A percentile compares a stretch with the other conserved stretches of the same genome.
Conservation (phyloP, 30 jellyfish, hydroid and myxozoan genomes). For the Haliclystus octoradiatus region DNA sequence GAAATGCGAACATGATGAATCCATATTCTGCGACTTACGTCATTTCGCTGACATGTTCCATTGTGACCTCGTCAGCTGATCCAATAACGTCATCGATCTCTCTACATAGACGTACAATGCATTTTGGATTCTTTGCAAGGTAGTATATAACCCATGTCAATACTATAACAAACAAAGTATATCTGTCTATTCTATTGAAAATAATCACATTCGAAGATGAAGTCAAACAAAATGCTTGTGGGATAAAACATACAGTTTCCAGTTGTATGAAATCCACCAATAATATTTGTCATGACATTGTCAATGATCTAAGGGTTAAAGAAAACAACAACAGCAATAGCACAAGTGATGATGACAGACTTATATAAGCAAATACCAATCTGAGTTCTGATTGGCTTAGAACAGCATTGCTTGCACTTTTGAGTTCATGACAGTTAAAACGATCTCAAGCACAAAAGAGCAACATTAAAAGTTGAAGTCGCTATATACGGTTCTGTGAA, state of each 20-base stretch:
- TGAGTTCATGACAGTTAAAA: no score
- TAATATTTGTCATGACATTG: slow-evolving; percentile 29
- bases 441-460: no score
- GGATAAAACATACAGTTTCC: slow-evolving; percentile 59
- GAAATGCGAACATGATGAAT: no score
- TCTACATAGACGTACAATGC: slow-evolving; percentile 29
- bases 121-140: slow-evolving; percentile 48
- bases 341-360: no score
- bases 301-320: slow-evolving; percentile 57
- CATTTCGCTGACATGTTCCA: slow-evolving; percentile 27
- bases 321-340: no score
- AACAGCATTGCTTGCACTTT: no score
- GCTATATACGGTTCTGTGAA: no score
- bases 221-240: background rate
- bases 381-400: no score
- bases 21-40: slow-evolving; percentile 6
- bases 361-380: no score
- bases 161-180: slow-evolving; percentile 19
- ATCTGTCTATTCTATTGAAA: background rate
- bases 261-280: slow-evolving; percentile 90
- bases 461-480: no score
- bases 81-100: slow-evolving; percentile 36
- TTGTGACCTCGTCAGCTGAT: slow-evolving; percentile 29
- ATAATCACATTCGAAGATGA: background rate
- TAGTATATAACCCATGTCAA: slow-evolving; percentile 63